Evolutionary conservation across 2,113 vertebrate genomes (phyloP), one percentile per base, ranked within the genome.

Genomic region (Centropus unirufus): DNA sequence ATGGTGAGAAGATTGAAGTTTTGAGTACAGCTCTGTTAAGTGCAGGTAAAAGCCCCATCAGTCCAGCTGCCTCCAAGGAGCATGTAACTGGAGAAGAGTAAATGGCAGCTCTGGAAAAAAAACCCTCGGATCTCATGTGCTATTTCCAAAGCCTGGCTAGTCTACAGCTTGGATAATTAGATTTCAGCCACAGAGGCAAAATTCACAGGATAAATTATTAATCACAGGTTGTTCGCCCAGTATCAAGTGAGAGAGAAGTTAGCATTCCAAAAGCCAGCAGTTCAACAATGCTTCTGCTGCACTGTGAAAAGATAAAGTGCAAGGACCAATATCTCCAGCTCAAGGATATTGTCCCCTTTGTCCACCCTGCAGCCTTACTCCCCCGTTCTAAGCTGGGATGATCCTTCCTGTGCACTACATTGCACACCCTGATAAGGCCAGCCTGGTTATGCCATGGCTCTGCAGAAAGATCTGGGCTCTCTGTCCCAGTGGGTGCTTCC

Each of bases 251-350:
- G 81, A 36, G 54, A 84, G 52, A 76, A 93, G 49, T 12, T 58
- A 92, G 62, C 66, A 54, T 61, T 82, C 77, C 14, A 14, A 26
- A 66, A 36, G 24, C 44, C 78, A 47, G 80, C 44, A 61, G 58
- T 67, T 61, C 1, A 0, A 64, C 57, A 18, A 46, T 0, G 0
- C 24, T 73, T 23, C 34, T 3, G 2, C 61, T 52, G n/a, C 34
- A 3, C 12, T 21, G 17, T 1, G 1, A 23, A 40, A 58, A 30
- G 69, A 5, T 0, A 2, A 78, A 58, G 62, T 4, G 30, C 49
- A 32, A 67, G 42, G 66, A 42, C 17, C 7, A 55, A 52, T 11
- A n/a, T 42, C 40, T 51, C 3, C 32, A 51, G n/a, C 55, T 78
- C 34, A 49, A 26, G n/a, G 57, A 7, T 21, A 5, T 57, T n/a